Base-by-base conservation (phyloP, 2,113 vertebrate genomes). In the Phalacrocorax aristotelis region DNA sequence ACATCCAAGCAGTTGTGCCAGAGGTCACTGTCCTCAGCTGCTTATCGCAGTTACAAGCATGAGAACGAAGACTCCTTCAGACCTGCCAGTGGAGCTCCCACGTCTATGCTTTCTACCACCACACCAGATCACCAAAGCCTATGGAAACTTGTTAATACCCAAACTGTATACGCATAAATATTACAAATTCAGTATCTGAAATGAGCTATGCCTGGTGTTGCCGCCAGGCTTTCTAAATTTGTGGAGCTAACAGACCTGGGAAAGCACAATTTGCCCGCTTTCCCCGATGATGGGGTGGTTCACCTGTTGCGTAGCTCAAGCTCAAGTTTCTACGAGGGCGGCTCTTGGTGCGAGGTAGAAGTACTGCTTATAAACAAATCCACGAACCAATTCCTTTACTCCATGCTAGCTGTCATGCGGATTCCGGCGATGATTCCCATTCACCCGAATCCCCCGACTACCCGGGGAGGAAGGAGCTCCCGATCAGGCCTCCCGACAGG, bases 31-130 rank as follows among this genome's bases (percentile, higher is more conserved):
- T 51, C 86, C 79, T 64, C 64, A 8, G 81, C 69, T 62, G 68
- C 68, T 83, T 68, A 44, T n/a, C 81, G 18, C 61, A 8, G 2
- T 8, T 3, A 6, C 54, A 25, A 7, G 13, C 27, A 3, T 1
- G 26, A 36, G 15, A 20, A 15, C 0, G 14, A 6, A n/a, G 64
- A 2, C 25, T 3, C 38, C 58, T 26, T 44, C 40, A 3, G 71
- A 34, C n/a, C 34, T 40, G 70, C 55, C 57, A 0, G 26, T 1
- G 3, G 23, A 81, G 81, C 87, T 81, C 69, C 60, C 60, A 19
- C 18, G 1, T 8, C 23, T 48, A 4, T 6, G 0, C 19, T 4
- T 11, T 77, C 34, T 26, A 55, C 13, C 27, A 0, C 49, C 0
- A 3, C 0, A 2, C 30, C 18, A 8, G 7, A 19, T 12, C 5